A percentile compares a stretch with the other conserved stretches of the same genome.
Evolutionary conservation across 2,888 invertebrate species (phyloP).

Genomic region (Tupiocoris notatus): DNA sequence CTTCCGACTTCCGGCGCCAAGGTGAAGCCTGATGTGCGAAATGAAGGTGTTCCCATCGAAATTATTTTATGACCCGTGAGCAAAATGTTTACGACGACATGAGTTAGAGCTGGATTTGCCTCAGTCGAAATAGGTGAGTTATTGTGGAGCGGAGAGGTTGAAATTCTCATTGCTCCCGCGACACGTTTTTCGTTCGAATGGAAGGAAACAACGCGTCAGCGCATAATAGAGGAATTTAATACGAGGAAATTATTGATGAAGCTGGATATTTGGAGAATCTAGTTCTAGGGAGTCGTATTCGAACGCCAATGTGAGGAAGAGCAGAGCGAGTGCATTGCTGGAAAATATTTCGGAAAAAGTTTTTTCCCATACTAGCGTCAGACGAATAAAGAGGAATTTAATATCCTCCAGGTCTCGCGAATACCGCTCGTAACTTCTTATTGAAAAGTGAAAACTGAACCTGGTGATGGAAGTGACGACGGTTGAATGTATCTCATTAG

Average conservation of each 20-base stretch:
- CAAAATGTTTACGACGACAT: not conserved
- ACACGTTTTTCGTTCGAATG: too few relatives aligned
- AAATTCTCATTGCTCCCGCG: too few relatives aligned
- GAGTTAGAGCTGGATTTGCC: not conserved
- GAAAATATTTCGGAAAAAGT: too few relatives aligned
- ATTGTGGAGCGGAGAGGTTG: too few relatives aligned
- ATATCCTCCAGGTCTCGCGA: not conserved
- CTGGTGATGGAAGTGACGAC: not conserved
- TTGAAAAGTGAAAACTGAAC: conserved; percentile 14
- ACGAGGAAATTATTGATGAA: too few relatives aligned
- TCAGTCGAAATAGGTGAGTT: too few relatives aligned
- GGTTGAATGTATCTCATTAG: not conserved
- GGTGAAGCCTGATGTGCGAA: conserved; percentile 13
- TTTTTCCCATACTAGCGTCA: not conserved
- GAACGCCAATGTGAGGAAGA: too few relatives aligned
- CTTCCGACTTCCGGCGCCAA: not conserved
- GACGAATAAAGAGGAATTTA: not conserved
- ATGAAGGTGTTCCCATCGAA: conserved; percentile 18
- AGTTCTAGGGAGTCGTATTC: too few relatives aligned
- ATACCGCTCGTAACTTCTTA: not conserved
- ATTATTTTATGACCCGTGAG: conserved; percentile 30
- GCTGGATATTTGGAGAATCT: too few relatives aligned
- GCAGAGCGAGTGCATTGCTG: too few relatives aligned
- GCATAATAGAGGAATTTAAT: too few relatives aligned
- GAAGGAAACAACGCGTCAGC: too few relatives aligned